Base-by-base conservation (phyloP, 2,113 vertebrate genomes). In the Oxyura jamaicensis region DNA sequence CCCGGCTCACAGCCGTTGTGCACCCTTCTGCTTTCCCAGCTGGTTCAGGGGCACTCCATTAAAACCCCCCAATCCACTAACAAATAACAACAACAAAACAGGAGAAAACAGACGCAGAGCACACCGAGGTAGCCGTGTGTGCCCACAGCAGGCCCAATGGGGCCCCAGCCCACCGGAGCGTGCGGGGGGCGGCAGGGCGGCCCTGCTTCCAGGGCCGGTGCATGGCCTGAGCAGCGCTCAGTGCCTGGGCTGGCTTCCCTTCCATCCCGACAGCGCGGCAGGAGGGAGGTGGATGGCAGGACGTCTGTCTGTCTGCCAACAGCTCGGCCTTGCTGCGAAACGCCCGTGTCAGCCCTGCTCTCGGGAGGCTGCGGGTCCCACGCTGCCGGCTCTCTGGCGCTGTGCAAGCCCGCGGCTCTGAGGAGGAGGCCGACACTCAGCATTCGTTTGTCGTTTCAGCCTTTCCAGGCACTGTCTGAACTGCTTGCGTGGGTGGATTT, bases 191-290 rank as follows among this genome's bases (percentile, higher is more conserved):
- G 53, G 10, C 28, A 10, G 25, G 35, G 8, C 52, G 36, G 41
- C 62, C 7, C 42, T 44, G 42, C 16, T 18, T 44, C 42, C 42
- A 44, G 7, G 42, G 42, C 6, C 18, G 42, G 42, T 44, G 42
- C 42, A 18, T 17, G 42, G 42, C 42, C 42, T 44, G 16, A 44
- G 42, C 42, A 44, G 42, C 42, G 42, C 42, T 17, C 42, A 18
- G 16, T 42, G 42, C 42, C 42, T 17, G 16, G 42, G 42, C 42
- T 44, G 42, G 9, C 18, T 33, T 21, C n/a, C 36, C 22, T 7
- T 13, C 15, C 4, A 2, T 22, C 41, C 31, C 0, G 0, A 12
- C 14, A 23, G 48, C 1, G 0, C 6, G 1, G 25, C 1, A 6
- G n/a, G 66, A 25, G 31, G 66, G 15, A 28, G 50, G 15, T 8